Percentiles rank a stretch among this genome's conserved stretches.
Evolutionary conservation across 2,888 invertebrate genomes (phyloP).

Genomic region (Herminia tarsipennalis): DNA sequence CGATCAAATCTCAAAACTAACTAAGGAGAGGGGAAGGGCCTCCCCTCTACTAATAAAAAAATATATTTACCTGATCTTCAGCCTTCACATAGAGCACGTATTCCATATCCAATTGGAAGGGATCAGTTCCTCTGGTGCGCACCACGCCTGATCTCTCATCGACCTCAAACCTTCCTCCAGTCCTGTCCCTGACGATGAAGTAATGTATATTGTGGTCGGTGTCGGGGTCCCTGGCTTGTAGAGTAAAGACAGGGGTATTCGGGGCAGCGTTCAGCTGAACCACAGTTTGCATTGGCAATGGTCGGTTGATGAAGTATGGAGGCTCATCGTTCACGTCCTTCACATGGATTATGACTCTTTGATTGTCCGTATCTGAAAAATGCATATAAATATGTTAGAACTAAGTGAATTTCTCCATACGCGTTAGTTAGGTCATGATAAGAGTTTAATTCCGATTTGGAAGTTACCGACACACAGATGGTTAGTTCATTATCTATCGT

Average conservation of each 20-base stretch:
- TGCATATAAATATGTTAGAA: neutral
- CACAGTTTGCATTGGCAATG: slow-evolving; percentile 98
- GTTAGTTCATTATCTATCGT: no score
- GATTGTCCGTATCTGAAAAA: slow-evolving; percentile 95
- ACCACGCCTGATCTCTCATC: slow-evolving; percentile 97
- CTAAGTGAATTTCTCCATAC: no score
- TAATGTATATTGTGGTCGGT: slow-evolving; percentile 98
- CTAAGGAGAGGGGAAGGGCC: no score
- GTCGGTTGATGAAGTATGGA: slow-evolving; percentile 98
- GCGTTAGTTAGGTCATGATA: no score
- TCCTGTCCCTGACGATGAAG: slow-evolving; percentile 97
- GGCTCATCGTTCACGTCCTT: slow-evolving; percentile 99
- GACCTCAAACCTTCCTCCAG: slow-evolving; percentile 92
- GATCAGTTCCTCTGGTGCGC: slow-evolving; percentile 95
- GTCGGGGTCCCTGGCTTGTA: slow-evolving; percentile 98
- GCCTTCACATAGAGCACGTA: slow-evolving; percentile 98
- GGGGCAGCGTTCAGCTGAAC: slow-evolving; percentile 98
- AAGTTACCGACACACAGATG: no score
- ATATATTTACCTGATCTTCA: slow-evolving; percentile 90
- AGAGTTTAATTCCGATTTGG: no score
- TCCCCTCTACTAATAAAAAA: no score
- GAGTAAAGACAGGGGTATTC: slow-evolving; percentile 98
- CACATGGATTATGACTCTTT: slow-evolving; percentile 97
- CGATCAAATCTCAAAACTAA: no score
- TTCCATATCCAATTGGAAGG: slow-evolving; percentile 97